Conservation (phyloP, 2,888 invertebrate genomes). For the Zaprionus lineosus region DNA sequence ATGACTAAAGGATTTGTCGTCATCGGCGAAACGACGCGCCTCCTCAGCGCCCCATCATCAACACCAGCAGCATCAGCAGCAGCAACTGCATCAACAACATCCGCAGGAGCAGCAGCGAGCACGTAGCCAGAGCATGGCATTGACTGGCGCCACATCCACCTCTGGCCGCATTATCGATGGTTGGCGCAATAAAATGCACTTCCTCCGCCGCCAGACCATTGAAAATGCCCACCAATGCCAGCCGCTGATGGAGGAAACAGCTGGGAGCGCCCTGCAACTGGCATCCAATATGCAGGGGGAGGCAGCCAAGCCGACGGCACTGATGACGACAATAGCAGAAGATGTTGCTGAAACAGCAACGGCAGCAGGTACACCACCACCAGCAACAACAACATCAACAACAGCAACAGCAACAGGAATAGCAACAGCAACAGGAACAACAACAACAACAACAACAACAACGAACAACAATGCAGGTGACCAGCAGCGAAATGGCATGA, state of each 20-base stretch:
- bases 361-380: too few relatives aligned
- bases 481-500: too few relatives aligned
- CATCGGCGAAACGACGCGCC: constrained; percentile 78
- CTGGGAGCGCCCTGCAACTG: constrained; percentile 38
- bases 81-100: constrained; percentile 39
- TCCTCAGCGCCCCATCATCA: constrained; percentile 74
- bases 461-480: constrained; percentile 11
- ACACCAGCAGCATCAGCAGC: constrained; percentile 37
- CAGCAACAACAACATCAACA: constrained; percentile 39
- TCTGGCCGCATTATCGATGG: constrained; percentile 58
- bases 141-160: constrained; percentile 23
- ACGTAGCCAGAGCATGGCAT: constrained; percentile 58
- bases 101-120: constrained; percentile 33
- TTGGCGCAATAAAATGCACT: constrained; percentile 71
- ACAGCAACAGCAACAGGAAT: constrained; percentile 37
- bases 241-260: constrained; percentile 80
- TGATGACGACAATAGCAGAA: constrained; percentile 64
- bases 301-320: constrained; percentile 8
- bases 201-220: constrained; percentile 79
- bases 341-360: constrained; percentile 47
- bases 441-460: constrained; percentile 39
- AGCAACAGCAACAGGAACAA: constrained; percentile 24
- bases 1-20: constrained; percentile 87
- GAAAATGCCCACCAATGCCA: constrained; percentile 78
- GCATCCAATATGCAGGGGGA: constrained; percentile 22